Evolutionary conservation across 2,113 vertebrate species (phyloP), one percentile per base, ranked within the genome.

Genomic region (Phainopepla nitens): DNA sequence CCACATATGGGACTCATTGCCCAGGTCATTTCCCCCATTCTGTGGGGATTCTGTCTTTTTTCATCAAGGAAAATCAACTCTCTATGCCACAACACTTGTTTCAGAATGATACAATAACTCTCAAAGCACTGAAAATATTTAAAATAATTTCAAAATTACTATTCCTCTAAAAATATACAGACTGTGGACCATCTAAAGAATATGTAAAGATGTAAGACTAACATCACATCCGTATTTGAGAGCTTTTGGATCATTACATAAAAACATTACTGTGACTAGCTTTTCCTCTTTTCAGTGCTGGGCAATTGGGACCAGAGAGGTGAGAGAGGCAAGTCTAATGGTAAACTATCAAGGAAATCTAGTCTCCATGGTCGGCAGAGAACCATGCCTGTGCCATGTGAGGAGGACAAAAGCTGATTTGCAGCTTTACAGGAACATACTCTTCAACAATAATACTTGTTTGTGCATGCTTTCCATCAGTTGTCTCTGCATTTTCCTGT

Each of bases 1-100:
- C 47, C 77, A 78, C 93, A 86, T 92, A 93, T n/a, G 72, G 89
- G 69, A 78, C 47, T 93, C 35, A 66, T 86, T 93, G 83, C 47
- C 33, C 64, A 90, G 51, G 56, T 62, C 2, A 83, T 62, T 87
- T 94, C 80, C 35, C 27, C n/a, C 11, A 13, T 88, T 94, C 76
- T 75, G 9, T 75, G 27, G 50, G 35, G 42, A 77, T 92, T 72
- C 56, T 62, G 24, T 47, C 25, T n/a, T 79, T 68, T 89, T 77
- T 36, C 28, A 81, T 44, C 31, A 78, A 31, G 51, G 73, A 61
- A 57, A 86, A 94, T 42, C 42, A 85, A 57, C 28, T 15, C 50
- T 31, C 11, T 82, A 9, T 27, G 39, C 33, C 41, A 15, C 19
- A 71, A 51, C n/a, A 33, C 25, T 76, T 80, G 10, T 41, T 90